phyloP scores from a whole-genome alignment of 2,113 vertebrate genomes.

The Perca flavescens region DNA sequence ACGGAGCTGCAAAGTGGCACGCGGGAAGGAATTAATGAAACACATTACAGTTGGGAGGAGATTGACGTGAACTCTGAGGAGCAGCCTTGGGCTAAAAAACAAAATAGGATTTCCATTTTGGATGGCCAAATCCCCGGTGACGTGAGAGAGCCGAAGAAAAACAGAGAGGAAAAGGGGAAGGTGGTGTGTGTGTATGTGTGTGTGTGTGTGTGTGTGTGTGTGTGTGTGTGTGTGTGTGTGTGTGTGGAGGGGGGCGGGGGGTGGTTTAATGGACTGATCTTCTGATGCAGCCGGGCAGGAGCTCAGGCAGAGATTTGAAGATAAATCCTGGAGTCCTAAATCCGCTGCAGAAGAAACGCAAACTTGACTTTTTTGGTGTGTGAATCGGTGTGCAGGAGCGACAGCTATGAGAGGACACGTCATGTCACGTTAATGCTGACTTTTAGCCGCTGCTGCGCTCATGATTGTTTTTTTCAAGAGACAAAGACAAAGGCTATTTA shows the following conservation, averaged over 20 bases:
- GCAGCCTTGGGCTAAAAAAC: conserved; percentile 18
- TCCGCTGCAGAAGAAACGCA: background rate
- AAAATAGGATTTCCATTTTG: conserved; percentile 41
- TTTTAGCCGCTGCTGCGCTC: background rate
- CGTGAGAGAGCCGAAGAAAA: conserved; percentile 6
- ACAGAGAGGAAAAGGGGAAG: background rate
- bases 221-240: too few species aligned
- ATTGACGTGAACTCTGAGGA: conserved; percentile 37
- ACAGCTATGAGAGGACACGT: conserved; percentile 28
- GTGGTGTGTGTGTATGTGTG: too few species aligned
- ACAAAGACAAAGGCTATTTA: conserved; percentile 12
- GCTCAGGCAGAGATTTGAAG: conserved; percentile 23
- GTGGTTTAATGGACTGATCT: background rate
- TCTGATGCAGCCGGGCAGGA: conserved; percentile 11
- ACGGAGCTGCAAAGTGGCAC: conserved; percentile 20
- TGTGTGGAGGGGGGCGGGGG: background rate
- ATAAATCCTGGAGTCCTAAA: conserved; percentile 1
- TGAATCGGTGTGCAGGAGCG: background rate
- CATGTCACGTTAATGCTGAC: conserved; percentile 7
- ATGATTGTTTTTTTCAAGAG: background rate
- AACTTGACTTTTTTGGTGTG: conserved; percentile 4
- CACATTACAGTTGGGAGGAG: conserved; percentile 25
- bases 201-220: background rate
- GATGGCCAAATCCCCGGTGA: conserved; percentile 29
- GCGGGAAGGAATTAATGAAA: conserved; percentile 43